Evolutionary conservation across 1,140 invertebrate species (phyloP).

Genomic region (Rhyacophila brunnea): DNA sequence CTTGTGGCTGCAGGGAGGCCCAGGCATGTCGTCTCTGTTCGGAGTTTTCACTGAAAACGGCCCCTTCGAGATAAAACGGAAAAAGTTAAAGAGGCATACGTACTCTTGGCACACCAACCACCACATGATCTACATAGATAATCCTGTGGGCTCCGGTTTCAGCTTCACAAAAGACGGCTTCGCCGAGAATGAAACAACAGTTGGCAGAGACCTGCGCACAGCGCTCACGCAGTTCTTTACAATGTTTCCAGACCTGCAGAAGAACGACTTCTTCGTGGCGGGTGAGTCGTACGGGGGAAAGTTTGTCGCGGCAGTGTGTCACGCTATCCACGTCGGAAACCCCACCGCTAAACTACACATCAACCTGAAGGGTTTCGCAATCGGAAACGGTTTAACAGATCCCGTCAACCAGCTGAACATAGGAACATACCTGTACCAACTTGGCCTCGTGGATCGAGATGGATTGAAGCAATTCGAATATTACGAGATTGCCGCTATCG

Average conservation of each 20-base stretch:
- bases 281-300: constrained; percentile 88
- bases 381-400: constrained; percentile 84
- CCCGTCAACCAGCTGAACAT: constrained; percentile 77
- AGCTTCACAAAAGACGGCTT: constrained; percentile 72
- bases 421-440: constrained; percentile 77
- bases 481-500: constrained; percentile 57
- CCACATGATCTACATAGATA: constrained; percentile 82
- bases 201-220: constrained; percentile 66
- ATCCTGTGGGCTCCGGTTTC: constrained; percentile 81
- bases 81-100: constrained; percentile 57
- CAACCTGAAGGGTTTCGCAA: constrained; percentile 72
- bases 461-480: constrained; percentile 60
- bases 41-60: constrained; percentile 83
- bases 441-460: constrained; percentile 74
- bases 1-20: constrained; percentile 78
- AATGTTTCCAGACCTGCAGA: constrained; percentile 66
- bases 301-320: constrained; percentile 77
- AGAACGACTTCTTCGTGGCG: constrained; percentile 73
- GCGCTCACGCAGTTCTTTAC: constrained; percentile 71
- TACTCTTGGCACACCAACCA: constrained; percentile 74
- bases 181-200: constrained; percentile 63
- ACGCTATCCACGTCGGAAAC: constrained; percentile 69
- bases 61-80: constrained; percentile 66
- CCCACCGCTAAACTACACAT: constrained; percentile 56
- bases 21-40: constrained; percentile 76